Base-by-base conservation (phyloP, 2,113 vertebrate species). In the Micronisus gabar region DNA sequence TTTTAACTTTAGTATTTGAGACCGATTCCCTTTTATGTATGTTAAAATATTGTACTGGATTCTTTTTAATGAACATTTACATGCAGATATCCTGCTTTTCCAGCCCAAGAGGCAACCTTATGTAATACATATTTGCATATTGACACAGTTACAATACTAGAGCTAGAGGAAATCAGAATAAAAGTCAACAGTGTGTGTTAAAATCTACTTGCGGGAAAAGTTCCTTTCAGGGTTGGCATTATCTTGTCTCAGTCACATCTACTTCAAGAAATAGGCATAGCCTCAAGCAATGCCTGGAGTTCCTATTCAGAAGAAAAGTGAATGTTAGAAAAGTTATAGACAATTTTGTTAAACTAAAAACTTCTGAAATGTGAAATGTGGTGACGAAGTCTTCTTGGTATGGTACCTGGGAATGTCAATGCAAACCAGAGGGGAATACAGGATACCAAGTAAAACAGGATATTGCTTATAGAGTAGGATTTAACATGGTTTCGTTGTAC, bases 61-160 rank as follows among this genome's bases (percentile, higher is more conserved):
- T 92, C 53, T 71, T 97, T 81, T 95, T 81, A 78, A 85, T 96
- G 68, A 96, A 94, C 96, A 92, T 93, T 97, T 96, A 48, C 50
- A 91, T 89, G 72, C 78, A 91, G 63, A 93, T 96, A 94, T 52
- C 56, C 50, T 76, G 81, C 15, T 91, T 95, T 93, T 79, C 71
- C 79, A 93, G 55, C 92, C 92, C 91, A 96, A 87, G 78, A 92
- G 72, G 70, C 90, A 80, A 32, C 23, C 45, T 97, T 96, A 95
- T 95, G 40, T 95, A 97, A 96, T 13, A 17, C 8, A 9, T 25
- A 95, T 97, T 98, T 98, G 86, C 93, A 97, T 97, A 93, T 71
- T 92, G 95, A 94, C 96, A 97, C 65, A 97, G 73, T 91, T 97
- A 90, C 12, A 15, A 55, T 92, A 86, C 90, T 86, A 71, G 70